Percentiles rank a stretch among this genome's conserved stretches.
Conservation (phyloP, 2,888 invertebrate genomes). For the Lasioglossum marginatum region DNA sequence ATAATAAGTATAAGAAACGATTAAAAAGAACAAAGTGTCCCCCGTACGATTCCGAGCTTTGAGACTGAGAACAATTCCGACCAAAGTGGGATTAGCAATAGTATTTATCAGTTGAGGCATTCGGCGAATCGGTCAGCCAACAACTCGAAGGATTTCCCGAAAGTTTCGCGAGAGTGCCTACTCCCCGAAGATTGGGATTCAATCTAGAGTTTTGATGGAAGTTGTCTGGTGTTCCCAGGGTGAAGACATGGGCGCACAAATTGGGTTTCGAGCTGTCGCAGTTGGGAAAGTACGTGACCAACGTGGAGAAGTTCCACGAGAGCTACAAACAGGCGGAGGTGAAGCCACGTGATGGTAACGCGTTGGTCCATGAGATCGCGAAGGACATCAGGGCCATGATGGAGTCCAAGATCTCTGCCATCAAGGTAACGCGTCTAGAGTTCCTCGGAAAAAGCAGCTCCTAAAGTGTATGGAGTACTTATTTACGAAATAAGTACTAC, state of each 20-base stretch:
- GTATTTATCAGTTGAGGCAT: neutral
- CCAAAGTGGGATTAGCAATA: neutral
- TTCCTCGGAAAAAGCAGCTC: neutral
- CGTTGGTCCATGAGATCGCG: conserved; percentile 93
- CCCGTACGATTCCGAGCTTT: neutral
- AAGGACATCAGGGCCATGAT: conserved; percentile 95
- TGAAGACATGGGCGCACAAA: conserved; percentile 93
- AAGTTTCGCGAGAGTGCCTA: neutral
- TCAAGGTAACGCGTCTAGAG: conserved; percentile 86
- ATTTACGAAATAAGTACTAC: no score
- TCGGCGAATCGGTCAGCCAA: neutral
- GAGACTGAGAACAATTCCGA: neutral
- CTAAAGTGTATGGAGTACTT: neutral
- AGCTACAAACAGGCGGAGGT: conserved; percentile 93
- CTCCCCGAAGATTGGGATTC: neutral
- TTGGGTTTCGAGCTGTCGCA: conserved; percentile 92
- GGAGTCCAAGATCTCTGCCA: conserved; percentile 94
- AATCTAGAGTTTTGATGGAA: conserved; percentile 4
- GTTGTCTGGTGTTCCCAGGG: conserved; percentile 85
- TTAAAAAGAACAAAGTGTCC: neutral
- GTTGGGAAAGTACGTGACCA: conserved; percentile 92
- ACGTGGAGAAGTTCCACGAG: conserved; percentile 92
- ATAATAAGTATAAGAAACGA: neutral
- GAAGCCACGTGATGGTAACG: conserved; percentile 90
- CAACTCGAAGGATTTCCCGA: neutral